Evolutionary conservation across 1,140 invertebrate genomes (phyloP), one percentile per base, ranked within the genome.

Genomic region (Pseudomyrmex pallidus): DNA sequence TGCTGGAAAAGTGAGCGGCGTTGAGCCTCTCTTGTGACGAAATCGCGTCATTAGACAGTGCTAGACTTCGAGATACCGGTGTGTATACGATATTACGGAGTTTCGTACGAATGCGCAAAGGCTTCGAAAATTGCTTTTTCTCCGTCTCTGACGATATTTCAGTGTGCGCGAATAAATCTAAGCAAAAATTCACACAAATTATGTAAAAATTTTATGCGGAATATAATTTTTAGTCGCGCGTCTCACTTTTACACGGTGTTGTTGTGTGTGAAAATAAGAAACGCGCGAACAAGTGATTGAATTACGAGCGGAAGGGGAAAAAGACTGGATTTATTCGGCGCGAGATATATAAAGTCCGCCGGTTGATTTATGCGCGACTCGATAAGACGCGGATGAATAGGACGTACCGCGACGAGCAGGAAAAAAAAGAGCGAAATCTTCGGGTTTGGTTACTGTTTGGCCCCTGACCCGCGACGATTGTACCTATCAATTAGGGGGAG

Each of bases 401-500:
- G 67, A 82, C 50, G 57, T 5, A 46, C 48, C 22, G 57, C 35
- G 10, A 7, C 35, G 35, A 64, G 46, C 7, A 15, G 0, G 3
- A 15, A 22, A 48, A 22, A 48, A 73, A 20, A 66, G 64, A 76
- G 61, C n/a, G 76, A 78, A 7, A 35, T 35, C 59, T 76, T 76
- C 50, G 25, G 57, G 22, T 50, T 62, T 17, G 72, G 15, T 17
- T 57, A 59, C 35, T 74, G 74, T 56, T 76, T 56, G 77, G 66
- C 66, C 85, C 70, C 73, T 84, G 84, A 89, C 87, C 87, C 10
- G 44, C 77, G 67, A 80, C 67, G 90, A 90, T 90, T 89, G 82
- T 85, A 82, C 68, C 80, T 90, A 91, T 91, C 89, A 90, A 92
- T 92, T 92, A 91, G 83, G 85, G 66, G 35, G 4, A n/a, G 5